Base-by-base conservation (phyloP, 1,140 invertebrate species). In the Bacillus rossius region DNA sequence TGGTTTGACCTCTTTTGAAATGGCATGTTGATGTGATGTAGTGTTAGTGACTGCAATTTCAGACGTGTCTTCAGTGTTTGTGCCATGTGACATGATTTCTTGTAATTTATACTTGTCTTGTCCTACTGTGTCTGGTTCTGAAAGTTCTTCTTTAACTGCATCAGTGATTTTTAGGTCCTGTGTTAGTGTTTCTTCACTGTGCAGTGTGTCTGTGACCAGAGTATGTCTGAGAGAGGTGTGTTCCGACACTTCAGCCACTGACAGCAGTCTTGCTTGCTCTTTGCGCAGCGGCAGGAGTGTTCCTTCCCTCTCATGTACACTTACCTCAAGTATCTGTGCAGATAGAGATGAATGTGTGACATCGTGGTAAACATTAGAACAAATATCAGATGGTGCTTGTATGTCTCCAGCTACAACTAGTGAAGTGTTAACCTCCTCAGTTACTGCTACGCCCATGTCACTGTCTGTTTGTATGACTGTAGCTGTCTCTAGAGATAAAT, bases 361-460 rank as follows among this genome's bases (percentile, higher is more conserved):
- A 43, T n/a, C n/a, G 16, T 23, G 23, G 22, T 3, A 22, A 22
- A 16, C 17, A 17, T 16, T 26, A 25, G 40, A 7, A 23, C 10
- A n/a, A 14, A 26, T 16, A 43, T 43, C 40, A 20, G 38, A 23
- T 42, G 19, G 40, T 43, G 13, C 14, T n/a, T 34, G 7, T 23
- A 57, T 22, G n/a, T 43, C 48, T 19, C 38, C 55, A 45, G 37
- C 38, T 4, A 48, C 45, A 29, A 34, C 38, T 8, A 25, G 25
- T n/a, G 51, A 48, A 50, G 59, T 45, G 14, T 57, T 26, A 41
- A 64, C 40, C 22, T 64, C 59, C 58, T 64, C 62, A 23, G 57
- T 34, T 55, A 56, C 17, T 34, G 45, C 56, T 52, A 64, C 42
- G 8, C 26, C 41, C 49, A 14, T 49, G 47, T 37, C 8, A 17